These are phyloP conservation scores for Dasypolia templi DNA, from an alignment of 2,888 invertebrate species.

Conservation along the genomic window DNA sequence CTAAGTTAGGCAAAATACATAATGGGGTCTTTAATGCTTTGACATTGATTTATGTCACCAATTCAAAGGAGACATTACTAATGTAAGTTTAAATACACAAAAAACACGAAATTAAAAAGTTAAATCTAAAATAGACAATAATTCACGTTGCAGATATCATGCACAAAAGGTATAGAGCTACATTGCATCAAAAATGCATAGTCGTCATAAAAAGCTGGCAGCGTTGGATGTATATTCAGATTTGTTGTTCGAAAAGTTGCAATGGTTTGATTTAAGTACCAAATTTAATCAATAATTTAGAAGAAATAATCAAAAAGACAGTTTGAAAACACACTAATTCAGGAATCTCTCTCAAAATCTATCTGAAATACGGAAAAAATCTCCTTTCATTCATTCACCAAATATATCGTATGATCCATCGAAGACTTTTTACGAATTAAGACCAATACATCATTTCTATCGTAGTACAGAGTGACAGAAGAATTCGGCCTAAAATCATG, in stretches of 20 bases:
- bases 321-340: no score
- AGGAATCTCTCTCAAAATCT: no score
- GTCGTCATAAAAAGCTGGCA: not conserved
- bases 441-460: not conserved
- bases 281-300: not conserved
- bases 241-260: not conserved
- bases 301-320: no score
- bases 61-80: not conserved
- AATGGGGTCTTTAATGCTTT: no score
- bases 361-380: not conserved
- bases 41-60: not conserved
- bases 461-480: not conserved
- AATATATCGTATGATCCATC: no score
- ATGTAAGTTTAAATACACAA: not conserved
- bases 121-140: not conserved
- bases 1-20: no score
- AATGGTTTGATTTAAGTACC: not conserved
- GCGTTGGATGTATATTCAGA: not conserved
- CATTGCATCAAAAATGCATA: not conserved
- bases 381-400: not conserved
- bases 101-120: not conserved
- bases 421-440: not conserved
- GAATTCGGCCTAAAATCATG: not conserved
- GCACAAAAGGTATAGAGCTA: not conserved
- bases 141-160: not conserved